Conservation (phyloP, 2,888 invertebrate species). For the Zeuzera pyrina region DNA sequence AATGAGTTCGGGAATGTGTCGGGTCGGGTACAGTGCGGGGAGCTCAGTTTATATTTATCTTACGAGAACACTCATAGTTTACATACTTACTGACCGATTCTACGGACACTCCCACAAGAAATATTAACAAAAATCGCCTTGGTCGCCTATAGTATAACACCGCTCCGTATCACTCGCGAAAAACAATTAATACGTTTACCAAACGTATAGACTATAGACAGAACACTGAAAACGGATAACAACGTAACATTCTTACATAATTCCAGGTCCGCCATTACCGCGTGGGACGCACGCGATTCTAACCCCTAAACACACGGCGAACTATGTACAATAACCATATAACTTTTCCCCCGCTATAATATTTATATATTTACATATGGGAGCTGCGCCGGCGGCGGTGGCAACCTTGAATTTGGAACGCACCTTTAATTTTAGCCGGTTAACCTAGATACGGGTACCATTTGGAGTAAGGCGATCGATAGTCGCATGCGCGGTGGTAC, state of each 20-base stretch:
- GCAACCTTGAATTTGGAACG: slow-evolving; percentile 68
- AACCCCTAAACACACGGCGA: slow-evolving; percentile 43
- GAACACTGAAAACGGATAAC: slow-evolving; percentile 26
- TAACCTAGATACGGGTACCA: slow-evolving; percentile 68
- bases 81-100: slow-evolving; percentile 53
- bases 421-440: slow-evolving; percentile 72
- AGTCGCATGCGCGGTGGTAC: slow-evolving; percentile 58
- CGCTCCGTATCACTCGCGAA: slow-evolving; percentile 10
- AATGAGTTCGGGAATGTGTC: background rate
- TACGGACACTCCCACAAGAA: slow-evolving; percentile 30
- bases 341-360: too few relatives aligned
- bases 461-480: slow-evolving; percentile 58
- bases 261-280: slow-evolving; percentile 53
- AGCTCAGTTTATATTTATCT: slow-evolving; percentile 58
- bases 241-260: slow-evolving; percentile 64
- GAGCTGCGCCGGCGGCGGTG: slow-evolving; percentile 58
- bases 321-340: slow-evolving; percentile 39
- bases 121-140: slow-evolving; percentile 14
- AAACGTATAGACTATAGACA: slow-evolving; percentile 11
- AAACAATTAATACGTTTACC: slow-evolving; percentile 21
- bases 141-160: slow-evolving; percentile 1
- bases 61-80: slow-evolving; percentile 21
- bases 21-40: slow-evolving; percentile 10
- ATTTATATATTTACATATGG: too few relatives aligned
- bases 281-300: slow-evolving; percentile 43